These are phyloP conservation scores for Listrodromus nycthemerus DNA, from an alignment of 2,888 invertebrate species.

Conservation along the genomic window DNA sequence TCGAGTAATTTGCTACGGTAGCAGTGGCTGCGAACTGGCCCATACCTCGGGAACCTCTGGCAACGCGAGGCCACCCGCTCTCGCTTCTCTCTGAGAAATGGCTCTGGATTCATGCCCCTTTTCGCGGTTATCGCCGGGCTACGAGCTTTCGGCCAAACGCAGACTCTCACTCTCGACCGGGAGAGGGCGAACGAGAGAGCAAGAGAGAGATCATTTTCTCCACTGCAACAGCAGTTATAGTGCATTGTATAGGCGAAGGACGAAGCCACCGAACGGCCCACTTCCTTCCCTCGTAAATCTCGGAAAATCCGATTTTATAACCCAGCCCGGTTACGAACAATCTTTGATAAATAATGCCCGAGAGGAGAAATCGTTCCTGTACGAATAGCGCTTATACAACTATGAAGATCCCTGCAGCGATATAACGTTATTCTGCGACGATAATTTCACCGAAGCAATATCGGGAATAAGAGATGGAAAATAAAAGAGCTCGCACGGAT, in stretches of 20 bases:
- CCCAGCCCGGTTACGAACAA: slow-evolving; percentile 34
- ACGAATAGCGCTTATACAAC: slow-evolving; percentile 50
- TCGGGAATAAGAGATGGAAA: slow-evolving; percentile 31
- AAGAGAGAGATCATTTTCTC: slow-evolving; percentile 25
- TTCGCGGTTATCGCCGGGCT: slow-evolving; percentile 66
- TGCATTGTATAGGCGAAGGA: slow-evolving; percentile 56
- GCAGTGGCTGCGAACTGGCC: slow-evolving; percentile 59
- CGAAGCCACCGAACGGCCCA: slow-evolving; percentile 65
- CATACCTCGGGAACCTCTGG: slow-evolving; percentile 13
- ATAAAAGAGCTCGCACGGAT: slow-evolving; percentile 20
- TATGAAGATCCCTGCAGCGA: slow-evolving; percentile 34
- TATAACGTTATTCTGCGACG: slow-evolving; percentile 44
- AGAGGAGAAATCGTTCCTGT: slow-evolving; percentile 59
- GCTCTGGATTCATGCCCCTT: slow-evolving; percentile 60
- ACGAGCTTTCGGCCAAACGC: slow-evolving; percentile 58
- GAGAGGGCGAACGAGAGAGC: slow-evolving; percentile 32
- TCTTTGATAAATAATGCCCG: slow-evolving; percentile 63
- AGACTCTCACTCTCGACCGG: background rate
- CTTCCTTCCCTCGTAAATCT: slow-evolving; percentile 67
- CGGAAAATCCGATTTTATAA: slow-evolving; percentile 65
- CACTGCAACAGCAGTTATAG: slow-evolving; percentile 43
- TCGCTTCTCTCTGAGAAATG: slow-evolving; percentile 64
- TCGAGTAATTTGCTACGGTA: slow-evolving; percentile 81
- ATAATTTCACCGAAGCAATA: slow-evolving; percentile 52
- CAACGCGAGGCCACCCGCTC: slow-evolving; percentile 30